Base-by-base conservation (phyloP, 2,113 vertebrate species). In the Cinclus mexicanus region DNA sequence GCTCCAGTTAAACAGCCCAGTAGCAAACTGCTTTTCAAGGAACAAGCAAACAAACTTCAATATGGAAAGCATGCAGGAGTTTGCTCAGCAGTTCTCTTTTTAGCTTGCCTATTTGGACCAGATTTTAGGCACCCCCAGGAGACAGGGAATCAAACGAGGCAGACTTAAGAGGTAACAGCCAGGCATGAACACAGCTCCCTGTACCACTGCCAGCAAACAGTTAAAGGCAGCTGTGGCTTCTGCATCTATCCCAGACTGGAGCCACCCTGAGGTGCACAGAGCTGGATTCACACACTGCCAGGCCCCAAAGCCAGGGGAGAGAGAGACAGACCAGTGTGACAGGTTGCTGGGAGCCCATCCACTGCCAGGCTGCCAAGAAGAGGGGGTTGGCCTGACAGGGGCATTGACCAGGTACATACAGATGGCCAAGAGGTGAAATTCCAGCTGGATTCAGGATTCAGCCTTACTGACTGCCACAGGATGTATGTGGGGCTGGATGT, bases 381-480 rank as follows among this genome's bases (percentile, higher is more conserved):
- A 86, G n/a, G 31, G 44, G 12, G 23, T 35, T 6, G 69, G 87
- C 55, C 78, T 68, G 22, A n/a, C 44, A 24, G 87, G 75, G 2
- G 14, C 5, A 80, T 64, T 88, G 93, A 83, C 87, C 87, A 59
- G 7, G 53, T 1, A 71, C 16, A 31, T 55, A 39, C 39, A 26
- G 12, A 72, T 60, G 72, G 88, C 29, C 50, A 35, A 50, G 50
- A 88, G 84, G 24, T 93, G 90, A 94, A 92, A 94, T 90, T 93
- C 18, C 93, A 96, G 95, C 85, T 92, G 90, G 91, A 59, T 15
- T 37, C 11, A 53, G 53, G 49, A 44, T 14, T 53, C 14, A 70
- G 64, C 71, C 56, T 96, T 41, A 2, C 68, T 83, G 42, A 88
- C 23, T 68, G 83, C 28, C 81, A 53, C 0, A 0, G 18, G 69